Evolutionary conservation across 1,140 invertebrate genomes (phyloP).

Genomic region (Mylabris phalerata): DNA sequence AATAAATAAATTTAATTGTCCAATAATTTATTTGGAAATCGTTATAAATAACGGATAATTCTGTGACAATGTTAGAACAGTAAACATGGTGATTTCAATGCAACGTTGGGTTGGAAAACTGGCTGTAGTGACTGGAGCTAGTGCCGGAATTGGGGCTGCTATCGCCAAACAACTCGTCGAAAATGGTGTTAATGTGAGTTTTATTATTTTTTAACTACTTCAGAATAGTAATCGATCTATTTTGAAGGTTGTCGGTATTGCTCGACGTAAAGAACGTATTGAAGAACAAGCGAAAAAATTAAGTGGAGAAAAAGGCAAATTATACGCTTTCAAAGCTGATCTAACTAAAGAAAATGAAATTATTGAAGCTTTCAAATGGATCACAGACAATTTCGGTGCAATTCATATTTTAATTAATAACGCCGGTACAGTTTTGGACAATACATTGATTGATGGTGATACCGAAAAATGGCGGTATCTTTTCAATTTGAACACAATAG

Average conservation of each 20-base stretch:
- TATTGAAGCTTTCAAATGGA: conserved; percentile 54
- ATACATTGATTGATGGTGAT: conserved; percentile 1
- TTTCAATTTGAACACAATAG: conserved; percentile 32
- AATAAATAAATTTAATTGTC: too few relatives aligned
- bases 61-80: too few relatives aligned
- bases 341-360: conserved; percentile 58
- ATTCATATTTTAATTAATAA: conserved; percentile 67
- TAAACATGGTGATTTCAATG: not conserved
- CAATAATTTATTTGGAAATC: too few relatives aligned
- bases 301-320: conserved; percentile 30
- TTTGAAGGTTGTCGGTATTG: conserved; percentile 56
- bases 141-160: not conserved
- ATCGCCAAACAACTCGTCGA: not conserved
- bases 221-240: not conserved
- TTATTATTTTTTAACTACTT: not conserved
- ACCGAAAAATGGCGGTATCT: not conserved
- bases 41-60: too few relatives aligned
- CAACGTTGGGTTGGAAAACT: not conserved
- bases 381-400: conserved; percentile 52
- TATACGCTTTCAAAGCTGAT: conserved; percentile 53
- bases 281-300: conserved; percentile 34
- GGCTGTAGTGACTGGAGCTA: not conserved
- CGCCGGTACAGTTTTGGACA: conserved; percentile 45
- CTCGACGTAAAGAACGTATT: conserved; percentile 53
- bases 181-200: not conserved